Percentiles rank a stretch among this genome's conserved stretches.
These are phyloP conservation scores for Chaetodon auriga DNA, from an alignment of 2,113 vertebrate genomes.

Conservation along the genomic window DNA sequence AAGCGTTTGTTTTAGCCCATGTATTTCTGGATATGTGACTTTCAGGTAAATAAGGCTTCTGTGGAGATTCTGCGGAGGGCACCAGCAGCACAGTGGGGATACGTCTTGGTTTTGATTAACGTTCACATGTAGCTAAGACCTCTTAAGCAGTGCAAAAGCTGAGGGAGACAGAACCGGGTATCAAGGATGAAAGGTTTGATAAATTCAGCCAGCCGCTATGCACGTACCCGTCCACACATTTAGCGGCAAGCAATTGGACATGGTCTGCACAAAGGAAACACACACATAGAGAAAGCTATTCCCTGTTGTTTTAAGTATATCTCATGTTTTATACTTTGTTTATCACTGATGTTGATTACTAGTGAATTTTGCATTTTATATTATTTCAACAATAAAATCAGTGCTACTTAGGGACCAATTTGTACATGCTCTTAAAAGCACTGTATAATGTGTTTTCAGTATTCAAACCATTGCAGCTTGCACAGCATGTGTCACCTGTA, in stretches of 20 bases:
- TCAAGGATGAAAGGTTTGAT: slow-evolving; percentile 53
- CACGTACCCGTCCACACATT: slow-evolving; percentile 42
- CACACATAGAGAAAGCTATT: neutral
- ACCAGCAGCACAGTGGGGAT: slow-evolving; percentile 19
- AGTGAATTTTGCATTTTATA: slow-evolving; percentile 6
- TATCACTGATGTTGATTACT: slow-evolving; percentile 25
- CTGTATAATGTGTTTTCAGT: slow-evolving; percentile 44
- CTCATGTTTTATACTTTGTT: neutral
- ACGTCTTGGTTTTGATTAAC: slow-evolving; percentile 56
- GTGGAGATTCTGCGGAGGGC: slow-evolving; percentile 15
- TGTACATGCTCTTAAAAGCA: slow-evolving; percentile 22
- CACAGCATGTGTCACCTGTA: slow-evolving; percentile 67
- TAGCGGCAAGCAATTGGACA: slow-evolving; percentile 29
- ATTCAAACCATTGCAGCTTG: slow-evolving; percentile 29
- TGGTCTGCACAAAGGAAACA: neutral
- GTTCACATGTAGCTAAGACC: slow-evolving; percentile 34
- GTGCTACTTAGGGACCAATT: slow-evolving; percentile 23
- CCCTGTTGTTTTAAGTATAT: slow-evolving; percentile 4
- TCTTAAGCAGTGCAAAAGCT: slow-evolving; percentile 43
- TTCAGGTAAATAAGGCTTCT: slow-evolving; percentile 43
- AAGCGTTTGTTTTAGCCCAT: slow-evolving; percentile 25
- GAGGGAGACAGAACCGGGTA: slow-evolving; percentile 25
- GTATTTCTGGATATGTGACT: slow-evolving; percentile 24
- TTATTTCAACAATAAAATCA: slow-evolving; percentile 35
- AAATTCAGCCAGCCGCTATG: slow-evolving; percentile 26